Percentiles rank a stretch among this genome's conserved stretches.
phyloP scores from a whole-genome alignment of 2,888 invertebrate species.

The Diadegma fenestrale region DNA sequence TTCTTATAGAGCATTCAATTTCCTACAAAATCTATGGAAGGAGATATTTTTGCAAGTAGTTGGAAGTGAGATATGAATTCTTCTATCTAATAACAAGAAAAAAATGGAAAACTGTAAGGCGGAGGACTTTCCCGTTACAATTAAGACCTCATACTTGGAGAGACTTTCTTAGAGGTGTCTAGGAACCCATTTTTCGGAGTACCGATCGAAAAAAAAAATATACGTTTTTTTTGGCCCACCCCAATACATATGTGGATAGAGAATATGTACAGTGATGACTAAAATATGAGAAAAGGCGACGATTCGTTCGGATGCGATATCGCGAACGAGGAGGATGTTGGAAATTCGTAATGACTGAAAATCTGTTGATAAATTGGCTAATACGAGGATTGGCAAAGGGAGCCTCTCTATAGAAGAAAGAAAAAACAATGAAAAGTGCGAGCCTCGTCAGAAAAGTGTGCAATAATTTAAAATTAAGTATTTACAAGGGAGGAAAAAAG shows the following conservation, averaged over 20 bases:
- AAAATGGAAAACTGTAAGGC: no score
- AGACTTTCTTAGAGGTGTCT: no score
- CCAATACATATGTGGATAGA: not conserved
- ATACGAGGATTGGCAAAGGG: constrained; percentile 24
- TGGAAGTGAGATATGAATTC: no score
- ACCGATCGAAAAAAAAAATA: no score
- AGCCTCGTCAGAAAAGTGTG: constrained; percentile 23
- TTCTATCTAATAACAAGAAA: no score
- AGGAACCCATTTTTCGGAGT: no score
- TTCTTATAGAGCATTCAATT: no score
- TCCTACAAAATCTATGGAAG: no score
- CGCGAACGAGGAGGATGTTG: constrained; percentile 11
- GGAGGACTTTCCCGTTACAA: no score
- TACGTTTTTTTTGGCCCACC: no score
- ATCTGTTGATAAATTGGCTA: constrained; percentile 22
- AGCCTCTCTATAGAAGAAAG: constrained; percentile 41
- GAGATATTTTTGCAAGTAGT: no score
- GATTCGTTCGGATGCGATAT: not conserved
- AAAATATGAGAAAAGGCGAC: constrained; percentile 22
- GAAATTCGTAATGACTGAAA: not conserved
- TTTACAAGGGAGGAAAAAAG: constrained; percentile 54
- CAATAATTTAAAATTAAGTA: constrained; percentile 61
- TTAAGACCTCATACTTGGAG: no score
- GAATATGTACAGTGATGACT: constrained; percentile 18
- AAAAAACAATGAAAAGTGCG: constrained; percentile 8